Conservation (phyloP, 2,888 invertebrate genomes). For the Tenthredo scrophulariae region DNA sequence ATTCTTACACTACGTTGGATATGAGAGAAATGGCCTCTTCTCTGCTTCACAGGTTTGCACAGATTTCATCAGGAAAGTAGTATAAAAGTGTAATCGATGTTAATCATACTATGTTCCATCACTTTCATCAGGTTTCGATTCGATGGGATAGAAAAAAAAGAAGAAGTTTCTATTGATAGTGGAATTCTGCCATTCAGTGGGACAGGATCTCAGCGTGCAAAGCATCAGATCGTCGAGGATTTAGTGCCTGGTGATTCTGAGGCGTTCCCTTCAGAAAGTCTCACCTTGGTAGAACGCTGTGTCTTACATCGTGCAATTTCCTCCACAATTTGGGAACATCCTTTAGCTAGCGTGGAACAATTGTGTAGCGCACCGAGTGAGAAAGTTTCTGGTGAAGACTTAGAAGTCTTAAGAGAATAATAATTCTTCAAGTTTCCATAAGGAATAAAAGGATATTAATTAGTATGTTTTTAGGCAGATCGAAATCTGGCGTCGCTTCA, state of each 20-base stretch:
- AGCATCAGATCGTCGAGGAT: slow-evolving; percentile 68
- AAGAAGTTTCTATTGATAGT: slow-evolving; percentile 58
- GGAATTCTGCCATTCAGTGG: slow-evolving; percentile 68
- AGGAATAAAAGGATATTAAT: not conserved
- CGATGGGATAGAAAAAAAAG: slow-evolving; percentile 67
- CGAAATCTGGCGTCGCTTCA: slow-evolving; percentile 71
- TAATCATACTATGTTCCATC: not conserved
- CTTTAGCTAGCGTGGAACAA: slow-evolving; percentile 56
- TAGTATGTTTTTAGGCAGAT: slow-evolving; percentile 59
- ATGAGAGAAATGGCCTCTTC: slow-evolving; percentile 81
- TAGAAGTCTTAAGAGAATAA: not conserved
- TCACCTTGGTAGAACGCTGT: slow-evolving; percentile 68
- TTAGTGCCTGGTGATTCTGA: slow-evolving; percentile 65
- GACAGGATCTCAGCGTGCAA: slow-evolving; percentile 66
- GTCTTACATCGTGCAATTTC: slow-evolving; percentile 70
- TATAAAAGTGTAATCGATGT: not conserved
- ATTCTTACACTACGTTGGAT: slow-evolving; percentile 79
- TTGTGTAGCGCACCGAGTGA: slow-evolving; percentile 63
- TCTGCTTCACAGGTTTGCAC: slow-evolving; percentile 81
- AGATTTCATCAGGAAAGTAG: not conserved
- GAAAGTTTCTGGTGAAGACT: slow-evolving; percentile 64
- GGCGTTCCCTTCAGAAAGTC: slow-evolving; percentile 63
- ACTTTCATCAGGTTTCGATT: slow-evolving; percentile 67
- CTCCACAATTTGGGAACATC: slow-evolving; percentile 67
- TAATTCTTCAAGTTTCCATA: not conserved